phyloP scores from a whole-genome alignment of 2,113 vertebrate genomes.

The Sigmodon hispidus region DNA sequence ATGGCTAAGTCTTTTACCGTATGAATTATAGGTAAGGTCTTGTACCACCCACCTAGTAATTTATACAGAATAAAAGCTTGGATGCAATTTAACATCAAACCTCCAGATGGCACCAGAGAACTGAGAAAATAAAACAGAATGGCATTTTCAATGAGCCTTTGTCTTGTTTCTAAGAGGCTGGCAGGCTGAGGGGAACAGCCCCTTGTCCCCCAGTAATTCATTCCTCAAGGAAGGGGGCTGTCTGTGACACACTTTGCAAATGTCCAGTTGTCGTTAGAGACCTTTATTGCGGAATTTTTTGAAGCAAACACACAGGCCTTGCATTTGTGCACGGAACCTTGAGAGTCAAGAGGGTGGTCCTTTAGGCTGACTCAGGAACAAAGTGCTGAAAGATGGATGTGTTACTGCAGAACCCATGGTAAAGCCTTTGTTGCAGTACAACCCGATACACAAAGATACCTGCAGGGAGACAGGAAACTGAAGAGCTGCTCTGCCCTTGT shows the following conservation, averaged over 20 bases:
- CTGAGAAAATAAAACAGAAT: neutral
- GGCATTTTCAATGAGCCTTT: neutral
- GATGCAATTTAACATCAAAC: neutral
- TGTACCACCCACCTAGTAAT: neutral
- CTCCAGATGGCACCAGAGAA: constrained; percentile 70
- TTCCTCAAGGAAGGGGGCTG: neutral
- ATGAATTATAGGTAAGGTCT: neutral
- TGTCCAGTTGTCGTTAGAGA: too few species aligned
- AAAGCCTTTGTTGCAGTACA: neutral
- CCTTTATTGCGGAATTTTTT: neutral
- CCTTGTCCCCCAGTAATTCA: neutral
- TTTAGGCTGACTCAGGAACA: neutral
- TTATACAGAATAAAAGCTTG: neutral
- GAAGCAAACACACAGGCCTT: neutral
- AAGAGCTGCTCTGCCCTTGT: accelerated
- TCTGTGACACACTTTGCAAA: neutral
- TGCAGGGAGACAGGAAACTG: neutral
- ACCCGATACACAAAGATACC: neutral
- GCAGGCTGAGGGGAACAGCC: neutral
- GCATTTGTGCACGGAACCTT: neutral
- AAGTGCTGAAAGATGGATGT: neutral
- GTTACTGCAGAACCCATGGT: neutral
- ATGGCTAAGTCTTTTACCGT: neutral
- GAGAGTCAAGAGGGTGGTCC: neutral
- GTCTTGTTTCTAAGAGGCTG: neutral